Evolutionary conservation across 1,140 invertebrate genomes (phyloP), one percentile per base, ranked within the genome.

Genomic region (Danaus melanippus): DNA sequence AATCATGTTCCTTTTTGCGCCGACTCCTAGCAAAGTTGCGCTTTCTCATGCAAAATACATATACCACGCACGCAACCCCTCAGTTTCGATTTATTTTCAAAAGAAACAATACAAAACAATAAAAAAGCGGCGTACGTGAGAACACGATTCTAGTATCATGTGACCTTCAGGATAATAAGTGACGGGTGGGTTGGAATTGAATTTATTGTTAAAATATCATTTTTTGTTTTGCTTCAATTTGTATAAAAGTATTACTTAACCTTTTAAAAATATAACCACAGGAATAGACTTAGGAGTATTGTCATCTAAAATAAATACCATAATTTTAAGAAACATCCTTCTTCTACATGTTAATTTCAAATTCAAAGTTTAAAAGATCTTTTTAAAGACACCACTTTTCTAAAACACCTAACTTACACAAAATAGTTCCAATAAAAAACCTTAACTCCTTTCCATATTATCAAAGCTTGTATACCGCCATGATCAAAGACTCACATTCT

Each of bases 1-100:
- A 71, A 82, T 78, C 76, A 82, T 75, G 75, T 76, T 78, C 75
- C 74, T 74, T 76, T 76, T 74, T 64, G 58, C 56, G 60, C 61
- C 61, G 62, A 60, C 62, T 50, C 54, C 61, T 41, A 41, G 51
- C 56, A 56, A 67, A 74, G 71, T 59, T 60, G 54, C 68, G 67
- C n/a, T n/a, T n/a, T n/a, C n/a, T n/a, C n/a, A n/a, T n/a, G n/a
- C n/a, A n/a, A n/a, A n/a, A n/a, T n/a, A n/a, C n/a, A n/a, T n/a
- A n/a, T n/a, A n/a, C n/a, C n/a, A n/a, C n/a, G n/a, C n/a, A n/a
- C n/a, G n/a, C n/a, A n/a, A n/a, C n/a, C n/a, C n/a, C n/a, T n/a
- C n/a, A n/a, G n/a, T n/a, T n/a, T n/a, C n/a, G n/a, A 76, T 70
- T 76, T 79, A 78, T 76, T 75, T 77, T 70, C 63, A 69, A 76